Percentiles rank a stretch among this genome's conserved stretches.
These are phyloP conservation scores for Polydesmus complanatus DNA, from an alignment of 2,888 invertebrate species.

Conservation along the genomic window DNA sequence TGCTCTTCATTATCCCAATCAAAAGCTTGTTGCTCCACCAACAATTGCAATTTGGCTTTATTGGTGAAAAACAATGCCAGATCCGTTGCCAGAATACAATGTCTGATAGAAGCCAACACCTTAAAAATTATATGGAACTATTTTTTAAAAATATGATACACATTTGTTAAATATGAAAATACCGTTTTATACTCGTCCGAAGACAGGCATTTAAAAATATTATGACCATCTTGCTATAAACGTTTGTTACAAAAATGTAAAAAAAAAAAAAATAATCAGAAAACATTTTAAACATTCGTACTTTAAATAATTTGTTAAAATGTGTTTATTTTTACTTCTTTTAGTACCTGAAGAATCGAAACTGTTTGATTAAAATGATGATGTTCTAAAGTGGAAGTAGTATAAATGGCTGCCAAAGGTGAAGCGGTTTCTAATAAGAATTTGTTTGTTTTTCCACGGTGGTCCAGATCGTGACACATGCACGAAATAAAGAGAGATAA, in stretches of 20 bases:
- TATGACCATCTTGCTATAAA: slow-evolving; percentile 58
- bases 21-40: slow-evolving; percentile 43
- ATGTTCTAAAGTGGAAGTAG: slow-evolving; percentile 73
- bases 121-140: slow-evolving; percentile 33
- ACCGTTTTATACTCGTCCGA: slow-evolving; percentile 54
- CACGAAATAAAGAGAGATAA: slow-evolving; percentile 64
- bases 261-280: neutral
- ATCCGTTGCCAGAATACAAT: slow-evolving; percentile 74
- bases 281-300: neutral
- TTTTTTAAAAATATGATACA: neutral
- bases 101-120: slow-evolving; percentile 57
- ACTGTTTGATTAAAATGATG: slow-evolving; percentile 81
- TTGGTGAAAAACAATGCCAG: slow-evolving; percentile 68
- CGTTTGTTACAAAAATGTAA: slow-evolving; percentile 20
- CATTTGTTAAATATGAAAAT: neutral
- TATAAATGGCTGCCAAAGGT: slow-evolving; percentile 68
- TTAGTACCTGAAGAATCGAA: slow-evolving; percentile 54
- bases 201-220: slow-evolving; percentile 59
- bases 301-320: neutral
- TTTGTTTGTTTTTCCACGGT: slow-evolving; percentile 71
- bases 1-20: slow-evolving; percentile 52
- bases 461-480: slow-evolving; percentile 73
- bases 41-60: slow-evolving; percentile 44
- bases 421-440: slow-evolving; percentile 71
- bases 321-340: no score